Evolutionary conservation across 2,797 vertebrate genomes (phyloP).

Genomic region (Lophius americanus): DNA sequence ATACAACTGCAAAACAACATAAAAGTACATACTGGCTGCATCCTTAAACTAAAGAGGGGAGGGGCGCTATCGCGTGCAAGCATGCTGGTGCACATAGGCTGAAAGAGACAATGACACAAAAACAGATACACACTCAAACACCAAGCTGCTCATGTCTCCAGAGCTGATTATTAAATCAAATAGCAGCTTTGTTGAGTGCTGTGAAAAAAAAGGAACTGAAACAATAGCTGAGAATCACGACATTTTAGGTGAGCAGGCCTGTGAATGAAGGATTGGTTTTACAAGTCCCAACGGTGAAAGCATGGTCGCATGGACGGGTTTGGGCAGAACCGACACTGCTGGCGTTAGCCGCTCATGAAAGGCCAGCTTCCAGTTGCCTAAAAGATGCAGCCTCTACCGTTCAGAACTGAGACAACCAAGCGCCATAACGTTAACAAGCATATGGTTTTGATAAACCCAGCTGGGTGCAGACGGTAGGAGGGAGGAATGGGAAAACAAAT

Average conservation of each 20-base stretch:
- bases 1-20: constrained; percentile 18
- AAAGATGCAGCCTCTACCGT: constrained; percentile 23
- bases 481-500: not conserved
- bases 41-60: constrained; percentile 29
- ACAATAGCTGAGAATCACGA: not conserved
- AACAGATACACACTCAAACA: not conserved
- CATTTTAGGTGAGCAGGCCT: constrained; percentile 9
- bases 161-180: constrained; percentile 7
- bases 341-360: constrained; percentile 9
- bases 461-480: constrained; percentile 27
- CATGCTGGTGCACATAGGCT: constrained; percentile 25
- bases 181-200: not conserved
- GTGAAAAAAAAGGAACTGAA: not conserved
- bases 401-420: constrained; percentile 19
- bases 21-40: constrained; percentile 35
- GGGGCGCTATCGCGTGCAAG: constrained; percentile 20
- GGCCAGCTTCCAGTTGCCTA: constrained; percentile 10
- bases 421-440: constrained; percentile 32
- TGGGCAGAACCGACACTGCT: constrained; percentile 11
- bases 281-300: constrained; percentile 8
- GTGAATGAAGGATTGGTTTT: constrained; percentile 1
- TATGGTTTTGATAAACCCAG: constrained; percentile 40
- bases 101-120: constrained; percentile 12
- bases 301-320: not conserved
- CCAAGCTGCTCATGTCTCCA: not conserved